phyloP scores from a whole-genome alignment of 1,140 invertebrate genomes.

The Drosophila ohnishii region DNA sequence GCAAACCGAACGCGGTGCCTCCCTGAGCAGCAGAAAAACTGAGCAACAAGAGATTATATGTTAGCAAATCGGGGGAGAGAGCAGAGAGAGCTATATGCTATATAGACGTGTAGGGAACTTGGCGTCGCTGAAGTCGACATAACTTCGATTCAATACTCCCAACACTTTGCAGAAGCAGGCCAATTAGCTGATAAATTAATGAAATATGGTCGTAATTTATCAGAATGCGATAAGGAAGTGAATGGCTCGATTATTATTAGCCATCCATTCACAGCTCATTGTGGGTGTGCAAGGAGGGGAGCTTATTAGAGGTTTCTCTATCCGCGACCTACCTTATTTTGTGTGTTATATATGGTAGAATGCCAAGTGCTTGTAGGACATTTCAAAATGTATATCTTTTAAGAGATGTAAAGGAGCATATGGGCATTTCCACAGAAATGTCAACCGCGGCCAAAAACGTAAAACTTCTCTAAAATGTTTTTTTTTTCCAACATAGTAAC shows the following conservation, averaged over 20 bases:
- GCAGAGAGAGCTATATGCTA: not conserved
- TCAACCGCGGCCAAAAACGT: too few species aligned
- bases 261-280: slow-evolving; percentile 11
- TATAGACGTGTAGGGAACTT: slow-evolving; percentile 1
- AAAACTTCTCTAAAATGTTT: too few species aligned
- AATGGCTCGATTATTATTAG: slow-evolving; percentile 30
- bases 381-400: not conserved
- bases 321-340: slow-evolving; percentile 7
- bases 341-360: not conserved
- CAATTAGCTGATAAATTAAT: slow-evolving; percentile 41
- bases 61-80: not conserved
- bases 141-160: slow-evolving; percentile 21
- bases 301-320: not conserved
- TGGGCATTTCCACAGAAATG: too few species aligned
- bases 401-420: not conserved
- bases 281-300: not conserved
- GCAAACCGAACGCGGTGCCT: slow-evolving; percentile 25
- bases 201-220: slow-evolving; percentile 28
- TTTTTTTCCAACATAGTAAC: too few species aligned
- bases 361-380: not conserved
- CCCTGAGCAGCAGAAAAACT: not conserved
- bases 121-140: slow-evolving; percentile 1
- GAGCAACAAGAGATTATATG: not conserved
- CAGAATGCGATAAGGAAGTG: slow-evolving; percentile 18
- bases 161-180: slow-evolving; percentile 15